Conservation (phyloP, 2,113 vertebrate genomes). For the Mormyrus lacerda region DNA sequence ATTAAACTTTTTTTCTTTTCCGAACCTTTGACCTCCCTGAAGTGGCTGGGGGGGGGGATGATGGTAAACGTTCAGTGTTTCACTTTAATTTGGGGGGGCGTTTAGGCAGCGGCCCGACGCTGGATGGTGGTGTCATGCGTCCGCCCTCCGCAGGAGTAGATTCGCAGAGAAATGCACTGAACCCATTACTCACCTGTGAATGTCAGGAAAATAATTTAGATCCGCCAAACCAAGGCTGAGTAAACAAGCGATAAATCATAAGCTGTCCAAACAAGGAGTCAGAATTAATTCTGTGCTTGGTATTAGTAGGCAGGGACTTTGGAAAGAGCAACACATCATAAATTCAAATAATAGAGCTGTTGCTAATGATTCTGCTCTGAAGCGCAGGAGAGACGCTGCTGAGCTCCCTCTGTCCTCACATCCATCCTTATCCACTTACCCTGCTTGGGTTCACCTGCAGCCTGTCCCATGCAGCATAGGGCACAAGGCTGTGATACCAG, state of each 20-base stretch:
- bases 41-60: not conserved
- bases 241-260: not conserved
- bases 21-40: not conserved
- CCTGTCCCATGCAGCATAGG: not conserved
- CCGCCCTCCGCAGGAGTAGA: not conserved
- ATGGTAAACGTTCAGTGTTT: not conserved
- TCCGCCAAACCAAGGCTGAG: not conserved
- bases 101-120: too few species aligned
- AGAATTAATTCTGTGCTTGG: not conserved
- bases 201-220: conserved; percentile 3
- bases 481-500: not conserved
- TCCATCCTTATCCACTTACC: not conserved
- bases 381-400: not conserved
- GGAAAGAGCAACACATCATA: not conserved
- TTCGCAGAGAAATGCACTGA: not conserved
- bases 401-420: not conserved
- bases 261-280: not conserved
- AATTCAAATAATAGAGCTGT: not conserved
- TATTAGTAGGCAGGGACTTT: not conserved
- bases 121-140: not conserved
- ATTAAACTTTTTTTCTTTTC: not conserved
- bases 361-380: not conserved
- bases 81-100: not conserved
- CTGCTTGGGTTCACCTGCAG: not conserved
- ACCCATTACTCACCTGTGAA: conserved; percentile 14